Evolutionary conservation across 2,888 invertebrate species (phyloP), one percentile per base, ranked within the genome.

Genomic region (Reticulitermes lucifugus): DNA sequence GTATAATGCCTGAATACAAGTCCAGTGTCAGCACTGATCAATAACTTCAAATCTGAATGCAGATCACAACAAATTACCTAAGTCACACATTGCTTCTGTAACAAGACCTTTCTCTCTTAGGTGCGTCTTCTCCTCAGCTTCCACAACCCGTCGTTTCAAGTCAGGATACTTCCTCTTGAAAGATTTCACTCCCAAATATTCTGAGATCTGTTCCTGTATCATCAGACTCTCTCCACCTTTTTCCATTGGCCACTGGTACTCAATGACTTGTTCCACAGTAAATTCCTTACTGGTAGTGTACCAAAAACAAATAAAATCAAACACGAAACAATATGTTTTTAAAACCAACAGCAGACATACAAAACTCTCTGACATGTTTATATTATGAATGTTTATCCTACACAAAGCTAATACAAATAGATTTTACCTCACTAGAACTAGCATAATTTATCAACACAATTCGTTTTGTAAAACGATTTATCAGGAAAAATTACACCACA

Each of bases 111-210:
- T 95, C 88, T 96, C 96, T 87, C 96, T 94, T 71, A 99, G 93
- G 91, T 95, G 98, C 89, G 97, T 97, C 85, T 97, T 93, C 90
- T 99, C 99, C 87, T 97, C 97, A 92, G 97, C 97, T 88, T 98
- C 97, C 46, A 98, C 95, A 87, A 95, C 92, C 84, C 98, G 93
- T 85, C 98, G 93, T 88, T 95, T 94, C 83, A 97, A 91, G 90
- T 97, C 97, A n/a, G 97, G 96, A 91, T 98, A 98, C 90, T 98
- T 98, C 87, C 99, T 93, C 91, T 99, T 99, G 91, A 99, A 99
- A 85, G 98, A 98, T 90, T 98, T 98, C 59, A 99, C 96, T 70
- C 96, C 97, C 87, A 99, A 93, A 91, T 96, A 98, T 90, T 98
- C 96, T 0, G 98, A 97, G 87, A 99, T 96, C 90, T 96, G 99